These are phyloP conservation scores for Delphinus delphis DNA, from an alignment of 2,113 vertebrate genomes.

Conservation along the genomic window DNA sequence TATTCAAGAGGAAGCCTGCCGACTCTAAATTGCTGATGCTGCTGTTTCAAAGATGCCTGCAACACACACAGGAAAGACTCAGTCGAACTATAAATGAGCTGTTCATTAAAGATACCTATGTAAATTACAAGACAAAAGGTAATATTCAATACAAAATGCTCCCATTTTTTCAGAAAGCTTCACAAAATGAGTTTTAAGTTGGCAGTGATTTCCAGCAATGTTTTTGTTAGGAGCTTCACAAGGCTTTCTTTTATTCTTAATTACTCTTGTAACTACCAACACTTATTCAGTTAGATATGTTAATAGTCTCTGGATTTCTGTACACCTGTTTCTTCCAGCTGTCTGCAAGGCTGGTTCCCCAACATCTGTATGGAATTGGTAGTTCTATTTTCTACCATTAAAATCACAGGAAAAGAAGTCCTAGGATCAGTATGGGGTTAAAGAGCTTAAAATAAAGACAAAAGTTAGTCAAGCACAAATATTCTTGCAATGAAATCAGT, in stretches of 20 bases:
- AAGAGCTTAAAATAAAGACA: conserved; percentile 47
- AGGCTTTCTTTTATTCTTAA: conserved; percentile 67
- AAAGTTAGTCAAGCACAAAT: not conserved
- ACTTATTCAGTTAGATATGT: conserved; percentile 80
- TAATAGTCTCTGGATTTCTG: conserved; percentile 76
- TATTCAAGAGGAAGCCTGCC: conserved; percentile 64
- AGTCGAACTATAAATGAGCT: conserved; percentile 37
- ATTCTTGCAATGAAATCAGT: not conserved
- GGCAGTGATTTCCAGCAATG: conserved; percentile 66
- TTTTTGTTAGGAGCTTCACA: conserved; percentile 63
- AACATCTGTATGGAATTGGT: conserved; percentile 63
- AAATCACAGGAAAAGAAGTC: conserved; percentile 36
- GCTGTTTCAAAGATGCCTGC: conserved; percentile 59
- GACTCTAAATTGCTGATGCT: conserved; percentile 66
- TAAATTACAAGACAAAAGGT: conserved; percentile 71
- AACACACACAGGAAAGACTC: conserved; percentile 42
- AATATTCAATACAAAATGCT: conserved; percentile 63
- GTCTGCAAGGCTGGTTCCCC: conserved; percentile 71
- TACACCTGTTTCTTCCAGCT: conserved; percentile 72
- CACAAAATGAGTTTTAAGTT: conserved; percentile 60
- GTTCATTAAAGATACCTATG: conserved; percentile 66
- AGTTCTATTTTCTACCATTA: conserved; percentile 59
- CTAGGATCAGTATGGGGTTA: conserved; percentile 21
- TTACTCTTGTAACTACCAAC: conserved; percentile 70
- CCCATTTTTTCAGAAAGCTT: conserved; percentile 51